These are phyloP conservation scores for Apotomis capreana DNA, from an alignment of 2,888 invertebrate species.

Conservation along the genomic window DNA sequence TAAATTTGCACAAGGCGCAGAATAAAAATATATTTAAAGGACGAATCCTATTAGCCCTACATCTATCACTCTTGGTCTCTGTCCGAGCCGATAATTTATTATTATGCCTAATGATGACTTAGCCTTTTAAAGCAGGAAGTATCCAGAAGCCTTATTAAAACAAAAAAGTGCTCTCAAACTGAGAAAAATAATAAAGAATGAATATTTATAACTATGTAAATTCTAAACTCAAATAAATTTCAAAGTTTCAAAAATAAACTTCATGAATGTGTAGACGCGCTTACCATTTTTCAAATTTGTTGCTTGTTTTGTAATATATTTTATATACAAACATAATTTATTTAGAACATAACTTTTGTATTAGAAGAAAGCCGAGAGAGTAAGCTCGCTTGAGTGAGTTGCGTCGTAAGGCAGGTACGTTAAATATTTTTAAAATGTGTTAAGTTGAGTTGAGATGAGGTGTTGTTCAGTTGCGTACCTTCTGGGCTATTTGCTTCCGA, in stretches of 20 bases:
- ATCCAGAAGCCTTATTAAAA: not conserved
- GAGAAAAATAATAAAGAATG: no score
- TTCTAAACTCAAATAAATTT: no score
- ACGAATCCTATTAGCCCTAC: conserved; percentile 25
- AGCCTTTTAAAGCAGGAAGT: not conserved
- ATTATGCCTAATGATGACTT: conserved; percentile 11
- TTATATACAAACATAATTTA: not conserved
- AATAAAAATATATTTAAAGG: conserved; percentile 27
- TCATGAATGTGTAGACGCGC: not conserved
- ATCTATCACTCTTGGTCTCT: conserved; percentile 32
- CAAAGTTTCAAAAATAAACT: not conserved
- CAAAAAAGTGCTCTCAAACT: not conserved
- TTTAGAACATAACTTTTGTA: conserved; percentile 9
- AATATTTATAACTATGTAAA: no score
- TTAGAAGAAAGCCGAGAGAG: conserved; percentile 8
- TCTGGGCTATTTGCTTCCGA: conserved; percentile 12
- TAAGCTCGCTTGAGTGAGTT: not conserved
- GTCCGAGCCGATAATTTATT: conserved; percentile 26
- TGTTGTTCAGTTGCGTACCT: conserved; percentile 18
- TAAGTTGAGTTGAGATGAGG: conserved; percentile 12
- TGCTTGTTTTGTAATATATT: not conserved
- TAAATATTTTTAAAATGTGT: conserved; percentile 28
- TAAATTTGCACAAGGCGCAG: conserved; percentile 43
- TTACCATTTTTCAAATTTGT: not conserved
- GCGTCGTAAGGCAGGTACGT: not conserved